phyloP scores from a whole-genome alignment of 2,797 vertebrate species.

The Eremophila alpestris region DNA sequence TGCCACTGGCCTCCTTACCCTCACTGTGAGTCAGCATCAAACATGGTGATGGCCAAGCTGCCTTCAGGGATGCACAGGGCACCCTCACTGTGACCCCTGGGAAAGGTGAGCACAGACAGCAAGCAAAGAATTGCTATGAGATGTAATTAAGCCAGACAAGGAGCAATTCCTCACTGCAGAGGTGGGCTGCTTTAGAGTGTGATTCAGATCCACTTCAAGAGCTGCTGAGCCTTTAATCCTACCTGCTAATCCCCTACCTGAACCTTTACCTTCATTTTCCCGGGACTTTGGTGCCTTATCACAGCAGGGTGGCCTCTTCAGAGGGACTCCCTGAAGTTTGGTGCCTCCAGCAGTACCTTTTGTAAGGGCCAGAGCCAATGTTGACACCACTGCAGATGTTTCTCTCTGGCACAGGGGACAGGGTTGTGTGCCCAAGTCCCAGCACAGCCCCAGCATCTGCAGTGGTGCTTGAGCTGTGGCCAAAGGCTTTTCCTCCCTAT shows the following conservation, averaged over 20 bases:
- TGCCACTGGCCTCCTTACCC: neutral
- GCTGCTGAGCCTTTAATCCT: conserved; percentile 41
- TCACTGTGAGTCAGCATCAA: fast-evolving
- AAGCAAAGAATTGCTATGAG: neutral
- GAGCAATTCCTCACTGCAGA: neutral
- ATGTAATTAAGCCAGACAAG: neutral
- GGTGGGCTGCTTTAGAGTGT: neutral
- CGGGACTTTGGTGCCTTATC: neutral
- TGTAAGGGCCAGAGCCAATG: neutral
- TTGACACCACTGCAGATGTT: neutral
- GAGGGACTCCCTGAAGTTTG: neutral
- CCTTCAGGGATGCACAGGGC: neutral
- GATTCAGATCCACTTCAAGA: conserved; percentile 2
- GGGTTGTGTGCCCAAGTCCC: neutral
- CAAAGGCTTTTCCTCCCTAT: fast-evolving
- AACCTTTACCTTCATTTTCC: conserved; percentile 17
- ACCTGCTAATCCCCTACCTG: conserved; percentile 39
- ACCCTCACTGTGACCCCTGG: neutral
- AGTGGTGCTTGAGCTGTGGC: fast-evolving
- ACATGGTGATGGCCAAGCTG: neutral
- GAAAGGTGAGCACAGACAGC: neutral
- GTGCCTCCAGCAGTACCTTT: neutral
- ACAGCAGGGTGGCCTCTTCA: neutral
- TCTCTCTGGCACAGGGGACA: fast-evolving
- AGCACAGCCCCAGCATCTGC: neutral